A percentile compares a stretch with the other conserved stretches of the same genome.
Conservation (phyloP, 2,888 invertebrate genomes). For the Leptopilina syphax region DNA sequence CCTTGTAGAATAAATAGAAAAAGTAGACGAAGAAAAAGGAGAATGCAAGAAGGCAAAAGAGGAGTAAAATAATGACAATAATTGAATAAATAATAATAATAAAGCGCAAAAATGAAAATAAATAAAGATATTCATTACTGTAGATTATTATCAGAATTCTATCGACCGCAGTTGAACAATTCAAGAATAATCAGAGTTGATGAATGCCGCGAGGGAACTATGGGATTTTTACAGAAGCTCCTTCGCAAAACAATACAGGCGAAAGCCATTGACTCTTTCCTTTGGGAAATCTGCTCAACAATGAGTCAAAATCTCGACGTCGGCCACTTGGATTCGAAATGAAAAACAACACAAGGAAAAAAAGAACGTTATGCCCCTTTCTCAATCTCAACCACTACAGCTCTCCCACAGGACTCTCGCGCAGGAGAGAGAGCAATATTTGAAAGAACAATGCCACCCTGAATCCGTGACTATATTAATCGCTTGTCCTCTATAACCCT, state of each 20-base stretch:
- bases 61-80: no score
- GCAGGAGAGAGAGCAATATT: slow-evolving; percentile 49
- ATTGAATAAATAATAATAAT: no score
- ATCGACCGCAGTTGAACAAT: slow-evolving; percentile 25
- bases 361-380: slow-evolving; percentile 59
- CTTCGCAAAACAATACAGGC: slow-evolving; percentile 54
- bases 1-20: no score
- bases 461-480: slow-evolving; percentile 60
- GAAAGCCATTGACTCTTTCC: slow-evolving; percentile 60
- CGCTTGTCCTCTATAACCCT: slow-evolving; percentile 57
- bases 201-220: slow-evolving; percentile 24
- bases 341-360: slow-evolving; percentile 60
- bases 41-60: no score
- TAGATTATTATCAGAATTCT: background rate
- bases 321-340: slow-evolving; percentile 67
- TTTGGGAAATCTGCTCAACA: slow-evolving; percentile 65
- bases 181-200: slow-evolving; percentile 21
- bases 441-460: slow-evolving; percentile 58
- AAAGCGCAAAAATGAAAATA: background rate
- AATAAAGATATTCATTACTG: background rate
- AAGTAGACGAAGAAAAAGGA: no score
- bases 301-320: slow-evolving; percentile 58
- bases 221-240: slow-evolving; percentile 31
- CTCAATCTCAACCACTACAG: slow-evolving; percentile 58
- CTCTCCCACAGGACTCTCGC: slow-evolving; percentile 56